Evolutionary conservation across 2,888 invertebrate species (phyloP).

Genomic region (Ophion ellenae): DNA sequence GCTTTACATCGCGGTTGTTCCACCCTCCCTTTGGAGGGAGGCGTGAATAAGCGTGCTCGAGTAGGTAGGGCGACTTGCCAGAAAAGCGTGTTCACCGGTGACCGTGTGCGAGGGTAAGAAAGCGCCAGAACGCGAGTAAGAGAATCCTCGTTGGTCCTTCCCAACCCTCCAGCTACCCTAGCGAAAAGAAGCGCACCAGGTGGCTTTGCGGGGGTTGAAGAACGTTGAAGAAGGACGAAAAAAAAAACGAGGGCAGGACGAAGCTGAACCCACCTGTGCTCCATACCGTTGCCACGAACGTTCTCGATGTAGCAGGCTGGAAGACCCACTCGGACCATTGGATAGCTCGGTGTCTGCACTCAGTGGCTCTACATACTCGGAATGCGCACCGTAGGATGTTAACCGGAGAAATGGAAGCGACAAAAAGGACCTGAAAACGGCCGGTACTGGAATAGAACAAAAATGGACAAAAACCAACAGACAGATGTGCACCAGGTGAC

Average conservation of each 20-base stretch:
- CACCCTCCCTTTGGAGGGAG: constrained; percentile 10
- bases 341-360: constrained; percentile 44
- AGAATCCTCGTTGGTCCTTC: constrained; percentile 3
- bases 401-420: constrained; percentile 9
- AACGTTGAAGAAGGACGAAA: constrained; percentile 46
- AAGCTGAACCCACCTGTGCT: constrained; percentile 55
- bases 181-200: constrained; percentile 57
- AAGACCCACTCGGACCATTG: constrained; percentile 37
- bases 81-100: constrained; percentile 37
- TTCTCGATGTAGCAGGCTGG: constrained; percentile 18
- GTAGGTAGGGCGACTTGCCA: constrained; percentile 52
- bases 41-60: constrained; percentile 44
- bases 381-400: constrained; percentile 42
- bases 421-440: constrained; percentile 22
- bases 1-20: constrained; percentile 53
- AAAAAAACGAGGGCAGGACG: constrained; percentile 29
- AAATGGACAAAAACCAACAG: constrained; percentile 13
- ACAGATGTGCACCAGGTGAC: constrained; percentile 34
- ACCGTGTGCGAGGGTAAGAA: constrained; percentile 1
- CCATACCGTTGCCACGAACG: constrained; percentile 50
- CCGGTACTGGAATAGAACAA: constrained; percentile 5
- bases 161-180: neutral
- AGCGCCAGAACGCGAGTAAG: constrained; percentile 13
- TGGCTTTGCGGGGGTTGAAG: constrained; percentile 44
- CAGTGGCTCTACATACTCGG: constrained; percentile 11